Base-by-base conservation (phyloP, 2,113 vertebrate genomes). In the Callospermophilus lateralis region DNA sequence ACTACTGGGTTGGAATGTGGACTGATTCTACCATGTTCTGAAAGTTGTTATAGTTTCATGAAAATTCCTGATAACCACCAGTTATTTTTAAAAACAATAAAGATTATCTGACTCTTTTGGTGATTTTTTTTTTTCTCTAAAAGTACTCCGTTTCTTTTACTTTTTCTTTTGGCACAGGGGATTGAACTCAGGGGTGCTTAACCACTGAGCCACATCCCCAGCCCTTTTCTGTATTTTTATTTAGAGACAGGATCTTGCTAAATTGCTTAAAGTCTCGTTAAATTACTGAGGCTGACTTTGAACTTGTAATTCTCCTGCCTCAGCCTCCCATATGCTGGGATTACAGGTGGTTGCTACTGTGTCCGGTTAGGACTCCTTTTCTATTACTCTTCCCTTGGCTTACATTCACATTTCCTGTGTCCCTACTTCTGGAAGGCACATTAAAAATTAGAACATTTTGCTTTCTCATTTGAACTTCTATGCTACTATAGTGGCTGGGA, bases 391-490 rank as follows among this genome's bases (percentile, higher is more conserved):
- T 13, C 13, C 4, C 7, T 93, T 85, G 8, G 3, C 16, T 90
- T 89, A 28, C 34, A 11, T 19, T 73, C 81, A 84, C 11, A 74
- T 1, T 85, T 3, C 28, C 34, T 58, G 3, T 34, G 16, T 34
- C 58, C 42, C 24, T n/a, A 45, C 15, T 90, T 93, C 79, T 86
- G 63, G 48, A 86, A 85, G 65, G 79, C 42, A 77, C 17, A 65
- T 92, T 94, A 76, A 86, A 93, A 94, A 68, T 68, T 32, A 37
- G 7, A 77, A 85, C 9, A 61, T 6, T 81, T 42, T 79, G 63
- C 79, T 88, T 91, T 85, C 26, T 67, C 42, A 73, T 9, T 85
- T 53, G 24, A 70, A 70, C 22, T 93, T 9, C 68, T 39, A 7
- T 88, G 13, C 85, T 70, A 72, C 55, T 73, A 7, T 30, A 77